These are phyloP conservation scores for Cataglyphis livida DNA, from an alignment of 2,888 invertebrate species.

Conservation along the genomic window DNA sequence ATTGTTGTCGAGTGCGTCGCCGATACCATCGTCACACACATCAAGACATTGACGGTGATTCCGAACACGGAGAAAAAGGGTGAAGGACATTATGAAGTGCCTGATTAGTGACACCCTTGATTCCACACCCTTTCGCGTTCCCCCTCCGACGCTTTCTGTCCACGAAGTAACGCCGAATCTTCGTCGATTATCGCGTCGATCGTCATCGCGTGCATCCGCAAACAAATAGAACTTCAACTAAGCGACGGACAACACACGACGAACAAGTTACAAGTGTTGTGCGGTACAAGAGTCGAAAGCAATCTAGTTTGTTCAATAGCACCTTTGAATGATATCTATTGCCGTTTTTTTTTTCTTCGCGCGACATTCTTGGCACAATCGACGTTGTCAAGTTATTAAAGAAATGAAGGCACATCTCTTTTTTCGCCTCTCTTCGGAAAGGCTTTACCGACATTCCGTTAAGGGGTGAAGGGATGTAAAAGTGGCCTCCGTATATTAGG, in stretches of 20 bases:
- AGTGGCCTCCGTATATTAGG: conserved; percentile 56
- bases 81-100: conserved; percentile 84
- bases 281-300: conserved; percentile 36
- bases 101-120: conserved; percentile 83
- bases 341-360: conserved; percentile 37
- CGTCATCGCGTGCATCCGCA: conserved; percentile 21
- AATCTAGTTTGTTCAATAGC: conserved; percentile 31
- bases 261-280: conserved; percentile 23
- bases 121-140: conserved; percentile 74
- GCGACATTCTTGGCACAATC: conserved; percentile 35
- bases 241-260: neutral
- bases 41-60: conserved; percentile 51
- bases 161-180: conserved; percentile 27
- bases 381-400: conserved; percentile 33
- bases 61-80: conserved; percentile 70
- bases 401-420: conserved; percentile 26
- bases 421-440: conserved; percentile 49
- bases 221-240: conserved; percentile 12
- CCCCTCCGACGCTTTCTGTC: conserved; percentile 63
- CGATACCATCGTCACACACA: conserved; percentile 57
- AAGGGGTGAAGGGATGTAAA: conserved; percentile 32
- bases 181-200: conserved; percentile 35
- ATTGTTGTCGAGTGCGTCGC: conserved; percentile 65
- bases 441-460: conserved; percentile 31
- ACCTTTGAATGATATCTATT: conserved; percentile 19